These are phyloP conservation scores for Aphidius ervi DNA, from an alignment of 1,140 invertebrate species.

Conservation along the genomic window DNA sequence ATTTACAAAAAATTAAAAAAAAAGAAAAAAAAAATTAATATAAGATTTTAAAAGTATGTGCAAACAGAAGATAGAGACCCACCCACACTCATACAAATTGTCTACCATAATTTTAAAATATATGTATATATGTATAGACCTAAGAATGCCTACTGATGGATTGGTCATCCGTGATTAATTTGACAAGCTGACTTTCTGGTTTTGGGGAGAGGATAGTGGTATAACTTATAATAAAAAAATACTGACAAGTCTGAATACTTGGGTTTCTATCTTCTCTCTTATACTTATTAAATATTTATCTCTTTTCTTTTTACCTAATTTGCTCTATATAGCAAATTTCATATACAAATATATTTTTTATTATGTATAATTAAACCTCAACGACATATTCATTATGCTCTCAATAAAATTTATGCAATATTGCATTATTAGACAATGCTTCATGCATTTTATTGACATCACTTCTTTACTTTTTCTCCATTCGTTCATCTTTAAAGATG, in stretches of 20 bases:
- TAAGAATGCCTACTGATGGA: slow-evolving; percentile 54
- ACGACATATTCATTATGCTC: too few relatives aligned
- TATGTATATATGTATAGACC: slow-evolving; percentile 23
- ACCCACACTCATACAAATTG: slow-evolving; percentile 47
- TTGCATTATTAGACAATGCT: too few relatives aligned
- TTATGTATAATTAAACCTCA: neutral
- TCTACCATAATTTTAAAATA: slow-evolving; percentile 51
- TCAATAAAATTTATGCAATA: too few relatives aligned
- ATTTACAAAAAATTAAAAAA: too few relatives aligned
- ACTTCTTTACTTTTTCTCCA: too few relatives aligned
- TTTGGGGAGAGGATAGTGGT: slow-evolving; percentile 40
- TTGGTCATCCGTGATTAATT: slow-evolving; percentile 57
- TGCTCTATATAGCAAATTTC: neutral
- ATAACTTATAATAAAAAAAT: slow-evolving; percentile 15
- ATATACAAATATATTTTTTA: slow-evolving; percentile 1
- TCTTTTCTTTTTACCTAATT: neutral
- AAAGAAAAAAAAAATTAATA: too few relatives aligned
- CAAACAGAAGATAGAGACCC: too few relatives aligned
- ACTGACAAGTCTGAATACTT: slow-evolving; percentile 45
- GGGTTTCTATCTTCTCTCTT: slow-evolving; percentile 24
- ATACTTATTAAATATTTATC: neutral
- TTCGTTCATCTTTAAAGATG: too few relatives aligned
- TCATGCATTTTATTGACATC: too few relatives aligned
- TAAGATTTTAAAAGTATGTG: too few relatives aligned
- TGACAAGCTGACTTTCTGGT: slow-evolving; percentile 56